A percentile compares a stretch with the other conserved stretches of the same genome.
Conservation (phyloP, 2,888 invertebrate species). For the Cerceris ruficornis region DNA sequence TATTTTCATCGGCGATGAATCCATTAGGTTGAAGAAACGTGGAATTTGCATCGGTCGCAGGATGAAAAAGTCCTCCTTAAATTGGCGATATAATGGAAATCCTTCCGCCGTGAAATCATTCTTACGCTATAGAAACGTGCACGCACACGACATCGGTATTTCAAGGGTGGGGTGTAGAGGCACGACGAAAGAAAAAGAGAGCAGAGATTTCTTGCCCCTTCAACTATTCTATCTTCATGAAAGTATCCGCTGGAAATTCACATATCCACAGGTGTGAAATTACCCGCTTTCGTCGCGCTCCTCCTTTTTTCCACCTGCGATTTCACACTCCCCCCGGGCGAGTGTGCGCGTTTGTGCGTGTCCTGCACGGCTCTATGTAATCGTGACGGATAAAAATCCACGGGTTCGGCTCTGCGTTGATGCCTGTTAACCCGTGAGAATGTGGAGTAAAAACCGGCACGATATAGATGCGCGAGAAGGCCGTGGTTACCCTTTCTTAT, state of each 20-base stretch:
- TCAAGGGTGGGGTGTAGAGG: neutral
- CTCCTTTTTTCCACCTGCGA: constrained; percentile 49
- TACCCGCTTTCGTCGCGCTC: constrained; percentile 62
- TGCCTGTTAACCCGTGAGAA: constrained; percentile 69
- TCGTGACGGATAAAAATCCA: constrained; percentile 72
- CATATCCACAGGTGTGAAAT: constrained; percentile 63
- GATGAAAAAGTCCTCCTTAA: too few species aligned
- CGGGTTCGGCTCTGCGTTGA: constrained; percentile 59
- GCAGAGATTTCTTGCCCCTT: constrained; percentile 9
- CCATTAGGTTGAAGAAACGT: neutral
- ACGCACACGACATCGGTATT: neutral
- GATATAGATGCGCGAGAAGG: constrained; percentile 66
- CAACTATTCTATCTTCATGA: constrained; percentile 22
- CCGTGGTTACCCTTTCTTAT: constrained; percentile 44
- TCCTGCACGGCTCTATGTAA: constrained; percentile 66
- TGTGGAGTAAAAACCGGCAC: constrained; percentile 70
- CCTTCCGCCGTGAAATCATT: neutral
- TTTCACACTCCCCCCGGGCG: constrained; percentile 56
- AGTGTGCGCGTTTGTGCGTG: constrained; percentile 63
- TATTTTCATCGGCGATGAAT: neutral
- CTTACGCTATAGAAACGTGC: neutral
- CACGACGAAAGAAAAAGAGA: neutral
- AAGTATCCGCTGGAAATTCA: constrained; percentile 44
- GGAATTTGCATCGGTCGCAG: too few species aligned
- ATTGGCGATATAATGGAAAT: too few species aligned